Conservation (phyloP, 2,113 vertebrate species). For the Gallinago jamesoni region DNA sequence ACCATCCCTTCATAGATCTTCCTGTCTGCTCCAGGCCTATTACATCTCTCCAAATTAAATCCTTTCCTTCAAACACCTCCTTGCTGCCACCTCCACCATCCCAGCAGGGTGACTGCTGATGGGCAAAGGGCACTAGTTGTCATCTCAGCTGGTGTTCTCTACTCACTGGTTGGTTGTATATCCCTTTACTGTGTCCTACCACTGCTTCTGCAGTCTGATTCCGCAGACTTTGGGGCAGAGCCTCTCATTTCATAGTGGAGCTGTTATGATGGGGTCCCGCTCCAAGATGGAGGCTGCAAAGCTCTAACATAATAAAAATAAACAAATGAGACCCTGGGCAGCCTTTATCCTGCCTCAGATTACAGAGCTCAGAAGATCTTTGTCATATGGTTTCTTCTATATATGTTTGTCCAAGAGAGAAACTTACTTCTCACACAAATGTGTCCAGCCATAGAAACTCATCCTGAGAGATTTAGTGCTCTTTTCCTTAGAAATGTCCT, state of each 20-base stretch:
- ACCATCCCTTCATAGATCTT: neutral
- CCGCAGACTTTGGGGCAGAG: neutral
- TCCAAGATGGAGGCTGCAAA: neutral
- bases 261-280: neutral
- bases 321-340: neutral
- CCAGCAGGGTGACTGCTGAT: neutral
- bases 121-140: neutral
- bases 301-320: neutral
- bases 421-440: neutral
- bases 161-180: fast-evolving
- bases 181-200: neutral
- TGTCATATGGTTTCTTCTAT: neutral
- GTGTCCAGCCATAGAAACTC: neutral
- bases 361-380: neutral
- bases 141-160: neutral
- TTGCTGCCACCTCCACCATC: neutral
- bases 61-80: neutral
- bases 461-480: neutral
- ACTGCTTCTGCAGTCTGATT: neutral
- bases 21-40: neutral
- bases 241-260: neutral
- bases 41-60: neutral
- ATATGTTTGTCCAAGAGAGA: neutral
- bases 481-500: neutral
- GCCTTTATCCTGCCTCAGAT: neutral